These are phyloP conservation scores for Melanogrammus aeglefinus DNA, from an alignment of 2,797 vertebrate genomes.

Conservation along the genomic window DNA sequence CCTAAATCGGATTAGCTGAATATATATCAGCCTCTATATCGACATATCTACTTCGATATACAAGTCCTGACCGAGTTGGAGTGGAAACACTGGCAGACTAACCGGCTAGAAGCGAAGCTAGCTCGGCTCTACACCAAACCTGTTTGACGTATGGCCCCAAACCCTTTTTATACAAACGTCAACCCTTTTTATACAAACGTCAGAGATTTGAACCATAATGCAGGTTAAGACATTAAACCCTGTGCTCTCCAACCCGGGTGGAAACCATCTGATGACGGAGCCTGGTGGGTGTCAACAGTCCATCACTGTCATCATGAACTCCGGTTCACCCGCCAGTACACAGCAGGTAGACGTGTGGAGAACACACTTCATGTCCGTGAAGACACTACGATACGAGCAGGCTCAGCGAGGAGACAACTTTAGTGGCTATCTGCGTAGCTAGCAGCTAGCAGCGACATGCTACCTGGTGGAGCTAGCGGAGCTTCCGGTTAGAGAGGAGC, in stretches of 20 bases:
- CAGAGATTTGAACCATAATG: neutral
- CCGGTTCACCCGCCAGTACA: neutral
- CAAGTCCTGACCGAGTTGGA: neutral
- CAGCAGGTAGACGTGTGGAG: neutral
- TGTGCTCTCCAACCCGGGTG: neutral
- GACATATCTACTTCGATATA: no score
- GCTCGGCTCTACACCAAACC: neutral
- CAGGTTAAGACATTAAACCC: neutral
- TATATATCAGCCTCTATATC: no score
- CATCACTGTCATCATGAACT: neutral
- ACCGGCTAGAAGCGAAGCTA: neutral
- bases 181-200: neutral
- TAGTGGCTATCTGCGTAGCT: constrained; percentile 53
- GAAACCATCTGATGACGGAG: neutral
- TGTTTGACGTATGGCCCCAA: neutral
- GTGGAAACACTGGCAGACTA: neutral
- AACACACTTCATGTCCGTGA: neutral
- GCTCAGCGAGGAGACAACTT: constrained; percentile 16
- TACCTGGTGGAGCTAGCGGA: constrained; percentile 12
- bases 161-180: neutral
- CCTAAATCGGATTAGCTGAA: neutral
- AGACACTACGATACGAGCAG: neutral
- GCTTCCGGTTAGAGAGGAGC: constrained; percentile 13
- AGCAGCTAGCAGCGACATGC: constrained; percentile 37
- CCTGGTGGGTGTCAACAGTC: no score